Base-by-base conservation (phyloP, 2,888 invertebrate species). In the Himalopsyche tibetana region DNA sequence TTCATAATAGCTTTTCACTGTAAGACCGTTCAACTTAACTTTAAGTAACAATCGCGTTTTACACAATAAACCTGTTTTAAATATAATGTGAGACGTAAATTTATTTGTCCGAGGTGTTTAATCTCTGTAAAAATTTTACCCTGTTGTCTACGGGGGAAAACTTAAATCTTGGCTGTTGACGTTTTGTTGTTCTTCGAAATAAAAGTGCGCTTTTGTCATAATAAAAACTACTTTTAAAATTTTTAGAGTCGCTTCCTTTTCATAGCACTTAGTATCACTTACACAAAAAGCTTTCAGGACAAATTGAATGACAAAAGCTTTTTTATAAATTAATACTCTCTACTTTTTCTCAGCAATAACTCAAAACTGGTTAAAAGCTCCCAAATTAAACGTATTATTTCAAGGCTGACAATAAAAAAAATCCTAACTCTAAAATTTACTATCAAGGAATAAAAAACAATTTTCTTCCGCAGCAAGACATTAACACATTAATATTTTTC, bases 81-180 rank as follows among this genome's bases (percentile, higher is more conserved):
- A 19, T 28, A 69, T 56, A 56, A 56, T 17, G 3, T n/a, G n/a
- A 17, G 69, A 69, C 36, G 74, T 36, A 36, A 74, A 74, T 74
- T 74, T 74, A 38, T 74, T 74, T 74, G 36, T 74, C 36, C 9
- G 38, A 15, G 74, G 74, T 74, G 74, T 74, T 74, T 74, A 74
- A 74, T 74, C 74, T 74, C 9, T 36, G 74, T 36, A 36, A 74
- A 74, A 74, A 38, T 74, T 74, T 74, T 38, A 4, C 74, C 51
- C 74, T 38, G 74, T 74, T 19, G 74, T 74, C 12, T 74, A 74
- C 74, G 11, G 15, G 28, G 36, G 36, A 74, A 74, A 74, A 74
- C 74, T 74, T 74, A 38, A 74, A 74, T 74, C 74, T 74, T 74
- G 15, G 74, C 36, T 74, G 74, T 74, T 74, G 74, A 74, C 74